Evolutionary conservation across 2,888 invertebrate species (phyloP), one percentile per base, ranked within the genome.

Genomic region (Melinaea marsaeus): DNA sequence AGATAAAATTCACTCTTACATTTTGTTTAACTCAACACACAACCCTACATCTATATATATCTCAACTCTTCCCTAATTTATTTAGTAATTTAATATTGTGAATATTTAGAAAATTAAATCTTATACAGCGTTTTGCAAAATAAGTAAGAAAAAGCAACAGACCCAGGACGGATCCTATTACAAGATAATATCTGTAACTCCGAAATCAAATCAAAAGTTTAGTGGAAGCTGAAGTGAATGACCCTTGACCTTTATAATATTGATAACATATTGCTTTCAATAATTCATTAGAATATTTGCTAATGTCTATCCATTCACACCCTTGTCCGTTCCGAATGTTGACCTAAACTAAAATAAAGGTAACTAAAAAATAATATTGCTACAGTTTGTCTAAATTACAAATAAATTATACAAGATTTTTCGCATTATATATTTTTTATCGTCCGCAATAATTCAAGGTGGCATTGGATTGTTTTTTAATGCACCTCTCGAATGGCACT

Each of bases 401-500:
- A 7, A 48, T 48, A 48, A 48, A 48, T 48, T 48, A 22, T 48
- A 48, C 13, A 48, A 48, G 13, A 48, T 48, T 48, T 48, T 22
- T 48, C 48, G 22, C 3, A 6, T 7, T 48, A 48, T 62, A 46
- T 62, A 11, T 45, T 35, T 59, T 59, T 58, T 55, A 42, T 33
- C 37, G 34, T 22, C 46, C 55, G 45, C 62, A 62, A 62, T 46
- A 55, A 62, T 55, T 45, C 9, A 51, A 51, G 32, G 22, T 51
- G 51, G 13, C 13, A 54, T 57, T 35, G 33, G 47, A 58, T 46
- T 62, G 32, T 58, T 62, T 54, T 62, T 62, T 62, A 58, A 37
- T 22, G 47, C 45, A 45, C 37, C 9, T 54, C 55, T 62, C 46
- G 55, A 62, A 62, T 58, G 62, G 58, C 62, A 62, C 46, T 62